phyloP scores from a whole-genome alignment of 2,797 vertebrate genomes.

The Smutsia temminckii region DNA sequence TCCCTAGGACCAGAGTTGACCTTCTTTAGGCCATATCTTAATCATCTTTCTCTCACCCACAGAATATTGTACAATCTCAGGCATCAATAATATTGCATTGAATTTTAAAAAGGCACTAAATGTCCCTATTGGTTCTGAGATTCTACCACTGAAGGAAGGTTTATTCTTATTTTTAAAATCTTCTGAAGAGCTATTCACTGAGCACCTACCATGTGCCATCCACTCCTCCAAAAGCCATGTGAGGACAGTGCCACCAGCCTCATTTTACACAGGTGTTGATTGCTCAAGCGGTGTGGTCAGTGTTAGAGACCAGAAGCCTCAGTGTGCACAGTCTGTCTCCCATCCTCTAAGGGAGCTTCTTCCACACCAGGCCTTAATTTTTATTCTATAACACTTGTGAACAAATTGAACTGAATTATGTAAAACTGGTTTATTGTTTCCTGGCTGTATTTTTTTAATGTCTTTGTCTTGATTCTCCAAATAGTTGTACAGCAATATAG shows the following conservation, averaged over 20 bases:
- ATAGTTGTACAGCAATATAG: not conserved
- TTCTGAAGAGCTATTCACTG: not conserved
- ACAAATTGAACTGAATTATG: not conserved
- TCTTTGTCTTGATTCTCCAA: conserved; percentile 25
- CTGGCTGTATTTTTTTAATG: not conserved
- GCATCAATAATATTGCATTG: not conserved
- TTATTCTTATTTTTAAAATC: not conserved
- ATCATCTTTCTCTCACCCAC: not conserved
- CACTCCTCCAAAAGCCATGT: not conserved
- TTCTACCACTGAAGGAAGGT: not conserved
- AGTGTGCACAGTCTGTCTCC: not conserved
- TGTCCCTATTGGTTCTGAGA: not conserved
- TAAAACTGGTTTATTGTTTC: not conserved
- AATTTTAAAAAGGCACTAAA: conserved; percentile 24
- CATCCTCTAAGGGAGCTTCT: conserved; percentile 3
- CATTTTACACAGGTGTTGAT: not conserved
- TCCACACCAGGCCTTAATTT: not conserved
- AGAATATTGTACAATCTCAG: not conserved
- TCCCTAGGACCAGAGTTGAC: not conserved
- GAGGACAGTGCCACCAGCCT: not conserved
- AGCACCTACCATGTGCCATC: not conserved
- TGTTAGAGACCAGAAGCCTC: not conserved
- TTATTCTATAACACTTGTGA: not conserved
- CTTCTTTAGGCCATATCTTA: not conserved
- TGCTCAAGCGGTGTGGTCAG: not conserved